These are phyloP conservation scores for Cephus pulcher DNA, from an alignment of 2,888 invertebrate genomes.

Conservation along the genomic window DNA sequence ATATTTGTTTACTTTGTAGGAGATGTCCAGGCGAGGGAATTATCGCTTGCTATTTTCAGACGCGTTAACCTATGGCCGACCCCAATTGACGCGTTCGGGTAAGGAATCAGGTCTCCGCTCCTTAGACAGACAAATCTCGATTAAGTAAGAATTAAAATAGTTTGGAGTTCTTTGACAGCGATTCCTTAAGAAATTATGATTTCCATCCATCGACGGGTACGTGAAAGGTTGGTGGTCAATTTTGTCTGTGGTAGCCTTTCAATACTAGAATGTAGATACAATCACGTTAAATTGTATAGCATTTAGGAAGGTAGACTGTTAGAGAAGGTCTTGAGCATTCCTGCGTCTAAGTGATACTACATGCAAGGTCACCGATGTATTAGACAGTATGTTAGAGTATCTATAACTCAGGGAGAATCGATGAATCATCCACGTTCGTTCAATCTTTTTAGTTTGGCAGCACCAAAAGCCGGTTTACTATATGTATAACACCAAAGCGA, in stretches of 20 bases:
- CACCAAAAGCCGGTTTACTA: constrained; percentile 18
- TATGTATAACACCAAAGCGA: constrained; percentile 5
- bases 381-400: not conserved
- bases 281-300: not conserved
- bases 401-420: constrained; percentile 14
- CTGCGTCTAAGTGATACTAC: too few relatives aligned
- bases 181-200: not conserved
- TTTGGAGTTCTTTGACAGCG: not conserved
- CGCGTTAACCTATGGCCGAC: constrained; percentile 33
- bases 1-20: not conserved
- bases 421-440: constrained; percentile 22
- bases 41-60: constrained; percentile 35
- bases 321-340: too few relatives aligned
- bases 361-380: too few relatives aligned
- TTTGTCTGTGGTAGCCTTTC: not conserved
- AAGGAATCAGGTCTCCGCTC: not conserved
- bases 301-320: not conserved
- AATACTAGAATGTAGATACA: not conserved
- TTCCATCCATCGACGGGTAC: not conserved
- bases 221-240: not conserved
- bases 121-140: not conserved
- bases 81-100: constrained; percentile 23
- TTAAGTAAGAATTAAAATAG: not conserved
- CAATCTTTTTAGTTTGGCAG: constrained; percentile 20
- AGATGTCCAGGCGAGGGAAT: constrained; percentile 27